These are phyloP conservation scores for Drosophila azteca DNA, from an alignment of 1,140 invertebrate genomes.

Conservation along the genomic window DNA sequence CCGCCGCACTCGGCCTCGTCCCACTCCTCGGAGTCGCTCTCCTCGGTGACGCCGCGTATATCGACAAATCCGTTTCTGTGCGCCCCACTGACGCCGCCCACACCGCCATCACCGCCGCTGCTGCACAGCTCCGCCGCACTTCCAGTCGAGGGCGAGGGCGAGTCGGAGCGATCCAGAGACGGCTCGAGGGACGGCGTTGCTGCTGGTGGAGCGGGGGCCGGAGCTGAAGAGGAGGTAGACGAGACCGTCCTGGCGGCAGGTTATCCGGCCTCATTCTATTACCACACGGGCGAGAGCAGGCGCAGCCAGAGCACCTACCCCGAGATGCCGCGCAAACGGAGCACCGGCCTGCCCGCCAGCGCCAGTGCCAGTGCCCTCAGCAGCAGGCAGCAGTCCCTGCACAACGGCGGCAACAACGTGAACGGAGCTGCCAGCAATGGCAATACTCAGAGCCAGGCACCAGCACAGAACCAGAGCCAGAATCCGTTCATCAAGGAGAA, in stretches of 20 bases:
- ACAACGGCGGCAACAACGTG: slow-evolving; percentile 23
- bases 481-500: slow-evolving; percentile 83
- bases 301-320: slow-evolving; percentile 63
- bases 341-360: slow-evolving; percentile 41
- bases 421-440: slow-evolving; percentile 45
- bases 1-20: slow-evolving; percentile 83
- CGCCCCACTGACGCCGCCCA: slow-evolving; percentile 55
- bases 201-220: slow-evolving; percentile 16
- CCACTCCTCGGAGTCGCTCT: slow-evolving; percentile 84
- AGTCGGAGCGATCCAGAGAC: slow-evolving; percentile 22
- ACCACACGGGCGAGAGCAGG: slow-evolving; percentile 56
- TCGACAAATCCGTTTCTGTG: slow-evolving; percentile 83
- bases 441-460: slow-evolving; percentile 4
- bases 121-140: slow-evolving; percentile 2
- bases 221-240: slow-evolving; percentile 22
- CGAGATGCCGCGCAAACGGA: slow-evolving; percentile 82
- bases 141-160: not conserved
- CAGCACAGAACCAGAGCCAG: slow-evolving; percentile 72
- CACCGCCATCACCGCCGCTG: slow-evolving; percentile 26
- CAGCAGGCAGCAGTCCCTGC: slow-evolving; percentile 28
- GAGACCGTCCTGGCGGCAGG: slow-evolving; percentile 37
- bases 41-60: slow-evolving; percentile 83
- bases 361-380: slow-evolving; percentile 34
- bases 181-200: slow-evolving; percentile 7
- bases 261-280: slow-evolving; percentile 70